Evolutionary conservation across 2,797 vertebrate genomes (phyloP).

Genomic region (Gorsachius magnificus): DNA sequence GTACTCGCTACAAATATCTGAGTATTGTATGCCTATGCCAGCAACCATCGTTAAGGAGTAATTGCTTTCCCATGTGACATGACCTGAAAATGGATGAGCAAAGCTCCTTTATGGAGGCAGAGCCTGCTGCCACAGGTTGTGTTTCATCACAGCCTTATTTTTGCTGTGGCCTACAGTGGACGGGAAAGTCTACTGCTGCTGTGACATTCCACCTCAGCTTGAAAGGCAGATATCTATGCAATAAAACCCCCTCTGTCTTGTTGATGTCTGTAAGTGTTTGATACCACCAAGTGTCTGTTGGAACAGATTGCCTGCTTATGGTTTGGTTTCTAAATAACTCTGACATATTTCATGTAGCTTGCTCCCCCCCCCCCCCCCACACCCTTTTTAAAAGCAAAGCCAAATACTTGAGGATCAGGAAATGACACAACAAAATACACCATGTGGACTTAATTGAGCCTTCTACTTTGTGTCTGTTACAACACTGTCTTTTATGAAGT

Average conservation of each 20-base stretch:
- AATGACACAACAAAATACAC: neutral
- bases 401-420: neutral
- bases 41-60: neutral
- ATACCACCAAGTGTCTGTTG: neutral
- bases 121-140: neutral
- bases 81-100: neutral
- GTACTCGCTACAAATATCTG: neutral
- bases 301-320: neutral
- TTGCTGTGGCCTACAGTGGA: neutral
- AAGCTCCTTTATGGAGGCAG: neutral
- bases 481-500: neutral
- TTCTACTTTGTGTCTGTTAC: neutral
- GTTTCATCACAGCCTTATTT: neutral
- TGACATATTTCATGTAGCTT: neutral
- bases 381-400: neutral
- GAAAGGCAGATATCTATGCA: neutral
- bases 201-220: neutral
- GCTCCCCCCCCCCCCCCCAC: accelerated
- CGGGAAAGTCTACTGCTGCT: neutral
- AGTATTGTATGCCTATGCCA: neutral
- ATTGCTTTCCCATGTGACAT: neutral
- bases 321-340: neutral
- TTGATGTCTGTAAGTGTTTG: neutral
- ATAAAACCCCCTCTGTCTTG: neutral
- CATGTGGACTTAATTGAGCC: neutral